These are phyloP conservation scores for Phalloptychus januarius DNA, from an alignment of 2,797 vertebrate genomes.

Conservation along the genomic window DNA sequence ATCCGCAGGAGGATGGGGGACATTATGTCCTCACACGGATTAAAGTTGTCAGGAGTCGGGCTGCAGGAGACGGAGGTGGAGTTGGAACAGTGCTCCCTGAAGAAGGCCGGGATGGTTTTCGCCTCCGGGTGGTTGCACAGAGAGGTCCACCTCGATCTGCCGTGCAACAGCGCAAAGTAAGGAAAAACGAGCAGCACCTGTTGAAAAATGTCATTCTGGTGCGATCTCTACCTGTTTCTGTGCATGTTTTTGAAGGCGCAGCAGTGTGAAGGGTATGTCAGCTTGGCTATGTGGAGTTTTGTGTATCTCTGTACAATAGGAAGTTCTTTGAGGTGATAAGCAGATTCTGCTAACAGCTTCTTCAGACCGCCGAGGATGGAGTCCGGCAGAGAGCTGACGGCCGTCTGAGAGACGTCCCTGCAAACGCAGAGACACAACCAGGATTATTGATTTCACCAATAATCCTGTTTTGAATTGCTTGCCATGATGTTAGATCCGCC, in stretches of 20 bases:
- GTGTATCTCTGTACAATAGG: conserved; percentile 85
- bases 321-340: conserved; percentile 86
- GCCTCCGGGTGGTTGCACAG: conserved; percentile 79
- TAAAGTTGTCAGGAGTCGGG: conserved; percentile 89
- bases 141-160: conserved; percentile 78
- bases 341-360: conserved; percentile 85
- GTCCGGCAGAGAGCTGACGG: conserved; percentile 86
- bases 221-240: conserved; percentile 64
- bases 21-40: conserved; percentile 98
- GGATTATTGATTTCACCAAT: neutral
- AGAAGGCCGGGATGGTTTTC: conserved; percentile 64
- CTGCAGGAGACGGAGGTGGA: conserved; percentile 83
- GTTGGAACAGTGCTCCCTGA: conserved; percentile 82
- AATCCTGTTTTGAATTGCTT: neutral
- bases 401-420: conserved; percentile 92
- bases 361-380: conserved; percentile 85
- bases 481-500: neutral
- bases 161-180: conserved; percentile 4
- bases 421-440: conserved; percentile 13
- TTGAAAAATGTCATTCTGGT: neutral
- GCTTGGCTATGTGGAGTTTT: conserved; percentile 84
- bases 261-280: conserved; percentile 96
- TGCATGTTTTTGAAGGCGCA: conserved; percentile 87
- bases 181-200: conserved; percentile 15
- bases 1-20: conserved; percentile 81